These are phyloP conservation scores for Acropora tenuis DNA, from an alignment of 64 coral and sea anemone genomes.

Conservation along the genomic window DNA sequence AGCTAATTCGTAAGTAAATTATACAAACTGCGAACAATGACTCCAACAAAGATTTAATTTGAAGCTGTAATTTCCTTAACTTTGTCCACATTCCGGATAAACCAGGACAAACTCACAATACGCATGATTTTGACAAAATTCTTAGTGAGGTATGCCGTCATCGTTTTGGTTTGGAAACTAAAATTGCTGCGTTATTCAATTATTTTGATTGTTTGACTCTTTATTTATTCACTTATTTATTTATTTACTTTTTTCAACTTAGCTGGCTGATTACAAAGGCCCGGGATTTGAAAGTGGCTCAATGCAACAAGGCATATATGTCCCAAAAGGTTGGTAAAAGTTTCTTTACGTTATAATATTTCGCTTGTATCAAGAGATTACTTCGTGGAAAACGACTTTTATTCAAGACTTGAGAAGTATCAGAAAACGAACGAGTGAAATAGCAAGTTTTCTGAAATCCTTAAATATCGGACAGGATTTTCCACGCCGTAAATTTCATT, in stretches of 20 bases:
- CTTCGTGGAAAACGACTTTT: no score
- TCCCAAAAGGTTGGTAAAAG: conserved; percentile 59
- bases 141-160: conserved; percentile 72
- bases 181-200: no score
- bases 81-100: conserved; percentile 90
- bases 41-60: no score
- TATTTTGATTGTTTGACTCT: neutral
- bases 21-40: no score
- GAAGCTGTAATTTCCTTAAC: conserved; percentile 53
- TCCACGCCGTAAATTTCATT: no score
- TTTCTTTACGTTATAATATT: no score
- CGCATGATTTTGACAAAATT: conserved; percentile 79
- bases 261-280: conserved; percentile 93
- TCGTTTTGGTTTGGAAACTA: neutral
- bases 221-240: neutral
- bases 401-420: no score
- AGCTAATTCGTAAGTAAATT: no score
- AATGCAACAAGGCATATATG: conserved; percentile 97
- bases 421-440: no score
- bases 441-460: no score
- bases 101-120: conserved; percentile 89
- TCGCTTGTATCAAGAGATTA: no score
- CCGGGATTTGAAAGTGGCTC: conserved; percentile 94
- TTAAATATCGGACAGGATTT: no score
- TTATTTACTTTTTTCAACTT: neutral